Percentiles rank a stretch among this genome's conserved stretches.
Evolutionary conservation across 2,113 vertebrate species (phyloP).

Genomic region (Anseranas semipalmata): DNA sequence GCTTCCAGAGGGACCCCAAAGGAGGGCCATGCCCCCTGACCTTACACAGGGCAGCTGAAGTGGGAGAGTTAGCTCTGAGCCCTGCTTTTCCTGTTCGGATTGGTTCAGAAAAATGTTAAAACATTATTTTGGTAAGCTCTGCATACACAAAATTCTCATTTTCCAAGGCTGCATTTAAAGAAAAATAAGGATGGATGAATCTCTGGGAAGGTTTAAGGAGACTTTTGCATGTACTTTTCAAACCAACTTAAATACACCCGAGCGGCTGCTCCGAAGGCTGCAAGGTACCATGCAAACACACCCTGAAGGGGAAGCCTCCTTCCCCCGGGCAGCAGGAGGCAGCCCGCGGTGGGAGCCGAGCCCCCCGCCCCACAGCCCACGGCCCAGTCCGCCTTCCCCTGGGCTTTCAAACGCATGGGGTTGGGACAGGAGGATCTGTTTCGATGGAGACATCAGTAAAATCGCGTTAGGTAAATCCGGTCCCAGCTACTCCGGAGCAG

Average conservation of each 20-base stretch:
- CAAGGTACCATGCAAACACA: fast-evolving
- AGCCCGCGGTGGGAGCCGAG: not conserved
- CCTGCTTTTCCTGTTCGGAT: not conserved
- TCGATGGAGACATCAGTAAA: not conserved
- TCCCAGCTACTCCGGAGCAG: constrained; percentile 65
- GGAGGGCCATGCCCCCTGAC: not conserved
- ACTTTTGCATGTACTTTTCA: constrained; percentile 12
- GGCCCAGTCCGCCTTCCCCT: not conserved
- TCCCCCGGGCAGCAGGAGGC: not conserved
- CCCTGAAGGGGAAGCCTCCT: not conserved
- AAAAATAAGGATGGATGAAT: not conserved
- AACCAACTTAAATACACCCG: not conserved
- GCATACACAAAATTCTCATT: not conserved
- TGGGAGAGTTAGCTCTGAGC: not conserved
- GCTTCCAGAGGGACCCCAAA: not conserved
- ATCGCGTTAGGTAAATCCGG: constrained; percentile 40
- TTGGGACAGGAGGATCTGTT: constrained; percentile 16
- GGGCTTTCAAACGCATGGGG: not conserved
- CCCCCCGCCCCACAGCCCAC: not conserved
- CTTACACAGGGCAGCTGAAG: not conserved
- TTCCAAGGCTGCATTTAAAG: not conserved
- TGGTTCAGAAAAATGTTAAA: not conserved
- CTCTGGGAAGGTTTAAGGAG: not conserved
- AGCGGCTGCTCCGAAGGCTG: constrained; percentile 2
- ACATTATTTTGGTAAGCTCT: not conserved